Percentiles rank a stretch among this genome's conserved stretches.
Conservation (phyloP, 1,140 invertebrate species). For the Drosophila ercepeae region DNA sequence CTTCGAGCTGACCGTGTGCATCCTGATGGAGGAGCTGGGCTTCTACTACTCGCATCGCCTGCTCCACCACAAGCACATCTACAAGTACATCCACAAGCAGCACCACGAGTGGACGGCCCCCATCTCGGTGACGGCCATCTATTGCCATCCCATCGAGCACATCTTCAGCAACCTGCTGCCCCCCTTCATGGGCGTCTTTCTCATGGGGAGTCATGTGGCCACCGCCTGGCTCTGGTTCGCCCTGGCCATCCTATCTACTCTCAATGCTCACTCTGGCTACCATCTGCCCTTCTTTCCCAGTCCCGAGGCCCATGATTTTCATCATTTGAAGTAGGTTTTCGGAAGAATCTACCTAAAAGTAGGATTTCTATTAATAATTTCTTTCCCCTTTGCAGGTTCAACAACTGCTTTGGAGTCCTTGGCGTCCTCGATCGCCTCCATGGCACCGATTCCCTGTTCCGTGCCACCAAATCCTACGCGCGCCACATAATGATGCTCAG, state of each 20-base stretch:
- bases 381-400: conserved; percentile 86
- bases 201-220: conserved; percentile 92
- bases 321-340: conserved; percentile 90
- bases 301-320: conserved; percentile 96
- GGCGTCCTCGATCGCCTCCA: conserved; percentile 94
- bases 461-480: conserved; percentile 89
- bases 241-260: conserved; percentile 90
- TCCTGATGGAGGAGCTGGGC: conserved; percentile 92
- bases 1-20: conserved; percentile 90
- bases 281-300: conserved; percentile 95
- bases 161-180: conserved; percentile 93
- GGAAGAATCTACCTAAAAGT: no score
- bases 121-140: conserved; percentile 92
- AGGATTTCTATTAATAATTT: no score
- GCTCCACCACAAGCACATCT: conserved; percentile 90
- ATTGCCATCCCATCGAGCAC: conserved; percentile 95
- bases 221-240: conserved; percentile 94
- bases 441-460: conserved; percentile 92
- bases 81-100: conserved; percentile 93
- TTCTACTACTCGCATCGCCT: conserved; percentile 96
- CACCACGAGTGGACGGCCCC: conserved; percentile 95
- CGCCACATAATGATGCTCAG: conserved; percentile 93
- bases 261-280: conserved; percentile 95
- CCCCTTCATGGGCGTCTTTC: conserved; percentile 90
- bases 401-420: conserved; percentile 93